Evolutionary conservation across 2,888 invertebrate species (phyloP).

Genomic region (Euspilapteryx auroguttella): DNA sequence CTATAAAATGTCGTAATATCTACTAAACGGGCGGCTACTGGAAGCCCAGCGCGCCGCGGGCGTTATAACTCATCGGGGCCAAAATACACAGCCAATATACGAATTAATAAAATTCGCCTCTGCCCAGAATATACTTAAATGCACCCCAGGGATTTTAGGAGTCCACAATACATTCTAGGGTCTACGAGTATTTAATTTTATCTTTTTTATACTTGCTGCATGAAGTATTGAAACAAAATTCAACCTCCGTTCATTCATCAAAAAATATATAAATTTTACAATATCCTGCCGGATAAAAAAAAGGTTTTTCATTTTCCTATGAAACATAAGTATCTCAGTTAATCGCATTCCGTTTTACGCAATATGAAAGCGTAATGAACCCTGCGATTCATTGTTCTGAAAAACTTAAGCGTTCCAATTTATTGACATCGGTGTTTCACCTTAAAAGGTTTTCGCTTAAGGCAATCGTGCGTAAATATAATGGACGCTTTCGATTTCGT

Average conservation of each 20-base stretch:
- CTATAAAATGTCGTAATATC: constrained; percentile 19
- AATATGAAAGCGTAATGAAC: neutral
- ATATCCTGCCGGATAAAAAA: constrained; percentile 4
- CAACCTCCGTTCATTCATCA: too few species aligned
- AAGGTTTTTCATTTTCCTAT: neutral
- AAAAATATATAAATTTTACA: too few species aligned
- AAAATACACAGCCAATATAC: constrained; percentile 20
- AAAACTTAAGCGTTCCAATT: constrained; percentile 15
- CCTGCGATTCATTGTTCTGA: neutral
- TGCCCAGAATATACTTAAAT: constrained; percentile 16
- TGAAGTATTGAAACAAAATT: too few species aligned
- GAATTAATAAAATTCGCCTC: constrained; percentile 18
- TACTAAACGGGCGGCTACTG: constrained; percentile 12
- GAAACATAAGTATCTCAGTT: constrained; percentile 1
- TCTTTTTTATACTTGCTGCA: too few species aligned
- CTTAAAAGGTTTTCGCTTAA: constrained; percentile 45
- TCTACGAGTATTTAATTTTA: constrained; percentile 13
- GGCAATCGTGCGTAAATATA: constrained; percentile 50
- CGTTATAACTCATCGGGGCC: constrained; percentile 22
- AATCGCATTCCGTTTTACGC: neutral
- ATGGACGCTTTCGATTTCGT: constrained; percentile 49
- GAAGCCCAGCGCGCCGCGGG: constrained; percentile 18
- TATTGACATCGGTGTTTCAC: constrained; percentile 38
- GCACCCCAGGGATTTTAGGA: constrained; percentile 13
- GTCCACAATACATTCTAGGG: constrained; percentile 11